Conservation (phyloP, 2,888 invertebrate genomes). For the Diadegma fenestrale region DNA sequence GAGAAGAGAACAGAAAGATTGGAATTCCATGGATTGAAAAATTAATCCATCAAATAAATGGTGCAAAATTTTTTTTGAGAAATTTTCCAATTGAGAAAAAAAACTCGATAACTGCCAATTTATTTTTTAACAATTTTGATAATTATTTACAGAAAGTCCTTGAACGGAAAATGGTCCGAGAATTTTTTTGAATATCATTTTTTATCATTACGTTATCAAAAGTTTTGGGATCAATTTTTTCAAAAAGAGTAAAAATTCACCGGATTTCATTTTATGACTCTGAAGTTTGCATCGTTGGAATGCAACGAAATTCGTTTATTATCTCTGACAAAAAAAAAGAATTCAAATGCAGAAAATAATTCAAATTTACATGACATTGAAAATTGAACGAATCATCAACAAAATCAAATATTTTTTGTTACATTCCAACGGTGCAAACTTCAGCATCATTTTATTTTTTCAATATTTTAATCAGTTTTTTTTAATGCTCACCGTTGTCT, state of each 20-base stretch:
- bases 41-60: not conserved
- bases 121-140: too few species aligned
- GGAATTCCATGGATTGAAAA: not conserved
- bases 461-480: not conserved
- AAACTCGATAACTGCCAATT: not conserved
- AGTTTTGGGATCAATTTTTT: not conserved
- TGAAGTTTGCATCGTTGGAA: too few species aligned
- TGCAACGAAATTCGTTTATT: too few species aligned
- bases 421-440: too few species aligned
- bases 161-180: not conserved
- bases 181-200: not conserved
- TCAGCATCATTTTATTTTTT: too few species aligned
- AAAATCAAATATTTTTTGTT: too few species aligned
- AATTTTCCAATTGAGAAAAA: not conserved
- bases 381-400: too few species aligned
- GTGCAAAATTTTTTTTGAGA: not conserved
- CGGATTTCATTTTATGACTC: not conserved
- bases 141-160: too few species aligned
- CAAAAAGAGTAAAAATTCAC: not conserved
- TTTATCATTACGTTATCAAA: not conserved
- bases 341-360: too few species aligned
- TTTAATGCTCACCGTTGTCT: constrained; percentile 89
- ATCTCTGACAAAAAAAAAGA: too few species aligned
- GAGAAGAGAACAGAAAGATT: not conserved
- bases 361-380: too few species aligned